Evolutionary conservation across 2,113 vertebrate genomes (phyloP).

Genomic region (Cisticola juncidis): DNA sequence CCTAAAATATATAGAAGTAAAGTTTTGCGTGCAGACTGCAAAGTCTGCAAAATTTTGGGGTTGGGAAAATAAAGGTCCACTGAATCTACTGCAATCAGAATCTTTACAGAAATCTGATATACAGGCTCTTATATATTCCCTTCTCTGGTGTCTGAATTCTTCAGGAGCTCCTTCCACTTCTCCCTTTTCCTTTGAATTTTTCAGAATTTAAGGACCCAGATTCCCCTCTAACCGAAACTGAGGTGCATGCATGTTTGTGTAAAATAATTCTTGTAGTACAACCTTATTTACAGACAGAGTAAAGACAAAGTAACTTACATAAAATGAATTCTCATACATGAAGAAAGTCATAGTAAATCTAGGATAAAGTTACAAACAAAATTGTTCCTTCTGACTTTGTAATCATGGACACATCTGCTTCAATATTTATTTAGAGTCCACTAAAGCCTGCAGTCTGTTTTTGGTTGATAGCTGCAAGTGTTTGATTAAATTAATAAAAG

Average conservation of each 20-base stretch:
- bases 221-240: background rate
- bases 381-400: background rate
- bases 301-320: background rate
- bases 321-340: background rate
- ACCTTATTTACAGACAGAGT: background rate
- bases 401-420: background rate
- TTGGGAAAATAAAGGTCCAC: background rate
- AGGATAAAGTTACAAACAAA: background rate
- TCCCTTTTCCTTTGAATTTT: background rate
- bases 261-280: background rate
- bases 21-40: background rate
- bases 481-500: background rate
- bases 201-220: background rate
- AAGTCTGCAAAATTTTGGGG: background rate
- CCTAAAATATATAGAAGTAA: background rate
- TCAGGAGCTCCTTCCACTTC: background rate
- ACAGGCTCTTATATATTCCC: background rate
- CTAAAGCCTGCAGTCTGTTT: background rate
- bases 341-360: background rate
- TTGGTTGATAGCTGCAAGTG: background rate
- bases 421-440: background rate
- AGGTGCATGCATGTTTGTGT: background rate
- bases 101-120: background rate
- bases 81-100: background rate
- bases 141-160: background rate